A percentile compares a stretch with the other conserved stretches of the same genome.
phyloP scores from a whole-genome alignment of 2,113 vertebrate species.

The Pachypanchax playfairii region DNA sequence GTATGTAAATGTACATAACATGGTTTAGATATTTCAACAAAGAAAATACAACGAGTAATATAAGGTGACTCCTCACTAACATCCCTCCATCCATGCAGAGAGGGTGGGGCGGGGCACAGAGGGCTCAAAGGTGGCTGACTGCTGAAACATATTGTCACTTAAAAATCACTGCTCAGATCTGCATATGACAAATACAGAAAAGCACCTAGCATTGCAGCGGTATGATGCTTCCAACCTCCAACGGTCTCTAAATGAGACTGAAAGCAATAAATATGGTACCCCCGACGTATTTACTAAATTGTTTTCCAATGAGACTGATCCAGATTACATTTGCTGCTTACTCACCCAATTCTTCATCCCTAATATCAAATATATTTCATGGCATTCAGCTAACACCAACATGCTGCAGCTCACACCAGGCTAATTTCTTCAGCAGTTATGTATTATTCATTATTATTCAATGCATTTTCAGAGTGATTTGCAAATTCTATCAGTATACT shows the following conservation, averaged over 20 bases:
- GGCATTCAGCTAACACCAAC: slow-evolving; percentile 56
- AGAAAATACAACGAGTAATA: slow-evolving; percentile 40
- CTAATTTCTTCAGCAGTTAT: slow-evolving; percentile 69
- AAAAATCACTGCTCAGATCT: slow-evolving; percentile 63
- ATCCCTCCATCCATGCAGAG: too few species aligned
- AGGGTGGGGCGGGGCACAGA: neutral
- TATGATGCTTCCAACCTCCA: slow-evolving; percentile 58
- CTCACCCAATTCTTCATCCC: slow-evolving; percentile 64
- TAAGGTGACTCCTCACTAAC: too few species aligned
- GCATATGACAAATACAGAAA: slow-evolving; percentile 50
- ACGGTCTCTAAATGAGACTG: slow-evolving; percentile 72
- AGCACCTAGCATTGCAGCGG: slow-evolving; percentile 58
- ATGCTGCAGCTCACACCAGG: slow-evolving; percentile 51
- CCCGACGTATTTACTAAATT: slow-evolving; percentile 70
- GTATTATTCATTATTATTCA: slow-evolving; percentile 73
- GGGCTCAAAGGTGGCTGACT: slow-evolving; percentile 61
- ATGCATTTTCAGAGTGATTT: slow-evolving; percentile 71
- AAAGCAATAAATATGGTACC: slow-evolving; percentile 67
- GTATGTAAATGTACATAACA: slow-evolving; percentile 51
- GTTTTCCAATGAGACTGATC: slow-evolving; percentile 75
- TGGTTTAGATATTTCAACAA: slow-evolving; percentile 52
- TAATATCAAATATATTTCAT: slow-evolving; percentile 62
- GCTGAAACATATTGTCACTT: slow-evolving; percentile 70
- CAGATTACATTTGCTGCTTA: slow-evolving; percentile 62
- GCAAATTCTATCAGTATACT: slow-evolving; percentile 66